Conservation (phyloP, 2,888 invertebrate genomes). For the Drosophila mettleri region DNA sequence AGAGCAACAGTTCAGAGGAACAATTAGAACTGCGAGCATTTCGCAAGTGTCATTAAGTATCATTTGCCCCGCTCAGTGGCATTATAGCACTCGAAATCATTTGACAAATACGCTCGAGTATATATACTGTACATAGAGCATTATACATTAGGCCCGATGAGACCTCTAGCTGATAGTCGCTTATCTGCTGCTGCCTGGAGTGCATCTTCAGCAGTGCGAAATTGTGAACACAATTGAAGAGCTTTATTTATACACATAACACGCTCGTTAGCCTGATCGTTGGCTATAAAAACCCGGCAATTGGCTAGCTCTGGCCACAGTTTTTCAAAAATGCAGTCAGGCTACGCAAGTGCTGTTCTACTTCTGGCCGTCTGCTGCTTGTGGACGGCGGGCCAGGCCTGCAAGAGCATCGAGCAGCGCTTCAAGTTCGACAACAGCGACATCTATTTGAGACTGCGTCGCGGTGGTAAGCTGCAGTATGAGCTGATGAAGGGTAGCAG, state of each 20-base stretch:
- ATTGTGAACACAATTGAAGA: slow-evolving; percentile 44
- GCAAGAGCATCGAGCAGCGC: slow-evolving; percentile 73
- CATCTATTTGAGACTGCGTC: slow-evolving; percentile 72
- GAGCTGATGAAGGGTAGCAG: slow-evolving; percentile 78
- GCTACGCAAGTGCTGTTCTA: slow-evolving; percentile 13
- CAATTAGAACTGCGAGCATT: slow-evolving; percentile 8
- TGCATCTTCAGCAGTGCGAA: slow-evolving; percentile 32
- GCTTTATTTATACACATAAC: slow-evolving; percentile 31
- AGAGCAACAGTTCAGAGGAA: slow-evolving; percentile 10
- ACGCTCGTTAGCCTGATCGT: background rate
- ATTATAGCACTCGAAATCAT: slow-evolving; percentile 4
- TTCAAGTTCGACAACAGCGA: slow-evolving; percentile 78
- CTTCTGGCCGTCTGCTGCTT: slow-evolving; percentile 41
- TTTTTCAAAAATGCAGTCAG: slow-evolving; percentile 29
- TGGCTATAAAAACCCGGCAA: slow-evolving; percentile 32
- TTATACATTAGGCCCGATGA: slow-evolving; percentile 6
- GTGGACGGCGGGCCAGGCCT: slow-evolving; percentile 46
- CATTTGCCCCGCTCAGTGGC: background rate
- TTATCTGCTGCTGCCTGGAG: slow-evolving; percentile 31
- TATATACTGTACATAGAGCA: background rate
- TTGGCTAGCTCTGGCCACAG: slow-evolving; percentile 6
- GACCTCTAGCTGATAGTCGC: slow-evolving; percentile 27
- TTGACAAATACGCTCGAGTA: slow-evolving; percentile 2
- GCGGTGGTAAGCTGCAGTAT: slow-evolving; percentile 76
- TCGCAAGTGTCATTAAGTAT: slow-evolving; percentile 1